Percentiles rank a stretch among this genome's conserved stretches.
These are phyloP conservation scores for Grapholita molesta DNA, from an alignment of 1,140 invertebrate genomes.

Conservation along the genomic window DNA sequence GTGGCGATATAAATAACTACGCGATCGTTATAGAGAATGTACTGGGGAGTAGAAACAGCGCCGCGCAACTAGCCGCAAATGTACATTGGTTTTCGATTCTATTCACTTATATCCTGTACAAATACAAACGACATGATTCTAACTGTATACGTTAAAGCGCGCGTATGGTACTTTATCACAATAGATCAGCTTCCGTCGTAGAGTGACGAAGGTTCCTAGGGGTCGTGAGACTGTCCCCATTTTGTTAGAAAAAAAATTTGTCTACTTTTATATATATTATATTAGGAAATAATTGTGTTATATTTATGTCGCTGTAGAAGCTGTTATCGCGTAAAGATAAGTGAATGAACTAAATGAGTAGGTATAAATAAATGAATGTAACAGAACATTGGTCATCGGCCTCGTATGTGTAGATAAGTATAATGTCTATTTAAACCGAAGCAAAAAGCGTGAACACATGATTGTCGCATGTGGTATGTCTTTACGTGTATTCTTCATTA, in stretches of 20 bases:
- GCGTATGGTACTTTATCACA: conserved; percentile 5
- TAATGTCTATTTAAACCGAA: background rate
- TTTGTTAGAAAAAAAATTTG: background rate
- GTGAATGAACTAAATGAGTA: background rate
- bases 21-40: background rate
- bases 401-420: background rate
- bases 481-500: too few relatives aligned
- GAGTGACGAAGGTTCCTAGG: background rate
- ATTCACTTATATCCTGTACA: background rate
- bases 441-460: background rate
- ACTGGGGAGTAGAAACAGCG: background rate
- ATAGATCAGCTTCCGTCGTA: background rate
- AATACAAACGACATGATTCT: background rate
- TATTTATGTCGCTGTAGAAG: background rate
- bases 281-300: too few relatives aligned
- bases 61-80: background rate
- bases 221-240: background rate
- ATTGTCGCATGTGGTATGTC: too few relatives aligned
- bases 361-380: background rate
- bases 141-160: background rate
- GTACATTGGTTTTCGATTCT: background rate
- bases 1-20: background rate
- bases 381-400: background rate
- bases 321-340: background rate
- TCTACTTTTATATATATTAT: too few relatives aligned